phyloP scores from a whole-genome alignment of 2,888 invertebrate species.

The Orgyia antiqua region DNA sequence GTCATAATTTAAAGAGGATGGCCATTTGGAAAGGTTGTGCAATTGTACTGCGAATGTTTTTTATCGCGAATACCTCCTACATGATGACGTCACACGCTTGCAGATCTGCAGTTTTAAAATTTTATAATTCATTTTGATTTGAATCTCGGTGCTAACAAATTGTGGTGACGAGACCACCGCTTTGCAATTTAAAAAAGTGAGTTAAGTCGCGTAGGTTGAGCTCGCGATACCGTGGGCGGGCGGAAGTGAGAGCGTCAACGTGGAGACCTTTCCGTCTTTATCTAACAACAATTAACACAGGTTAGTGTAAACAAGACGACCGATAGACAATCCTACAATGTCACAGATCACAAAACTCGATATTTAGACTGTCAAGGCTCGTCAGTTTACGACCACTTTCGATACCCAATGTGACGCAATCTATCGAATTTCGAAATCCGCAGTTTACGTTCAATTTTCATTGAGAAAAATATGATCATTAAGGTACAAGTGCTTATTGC shows the following conservation, averaged over 20 bases:
- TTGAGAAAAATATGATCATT: slow-evolving; percentile 52
- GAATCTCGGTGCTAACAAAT: slow-evolving; percentile 38
- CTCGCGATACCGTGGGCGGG: slow-evolving; percentile 61
- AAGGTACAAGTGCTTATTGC: slow-evolving; percentile 39
- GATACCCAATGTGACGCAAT: slow-evolving; percentile 62
- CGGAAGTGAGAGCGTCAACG: slow-evolving; percentile 73
- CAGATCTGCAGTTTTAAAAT: slow-evolving; percentile 32
- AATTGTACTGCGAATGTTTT: slow-evolving; percentile 46
- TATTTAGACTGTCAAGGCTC: slow-evolving; percentile 57
- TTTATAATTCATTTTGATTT: slow-evolving; percentile 27
- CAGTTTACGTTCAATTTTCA: slow-evolving; percentile 40
- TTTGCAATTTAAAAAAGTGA: slow-evolving; percentile 64
- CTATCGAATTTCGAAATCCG: slow-evolving; percentile 42
- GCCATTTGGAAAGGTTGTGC: slow-evolving; percentile 59
- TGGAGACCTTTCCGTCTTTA: slow-evolving; percentile 50
- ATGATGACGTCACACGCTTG: slow-evolving; percentile 55
- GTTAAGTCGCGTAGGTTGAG: slow-evolving; percentile 63
- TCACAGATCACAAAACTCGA: slow-evolving; percentile 57
- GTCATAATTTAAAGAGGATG: slow-evolving; percentile 68
- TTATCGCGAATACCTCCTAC: slow-evolving; percentile 58
- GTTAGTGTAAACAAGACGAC: slow-evolving; percentile 43
- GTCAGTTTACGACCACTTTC: slow-evolving; percentile 71
- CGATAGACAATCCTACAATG: slow-evolving; percentile 56
- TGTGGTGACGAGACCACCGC: slow-evolving; percentile 54
- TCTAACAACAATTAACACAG: slow-evolving; percentile 47